phyloP scores from a whole-genome alignment of 2,797 vertebrate genomes.

The Pantherophis vulpinus region DNA sequence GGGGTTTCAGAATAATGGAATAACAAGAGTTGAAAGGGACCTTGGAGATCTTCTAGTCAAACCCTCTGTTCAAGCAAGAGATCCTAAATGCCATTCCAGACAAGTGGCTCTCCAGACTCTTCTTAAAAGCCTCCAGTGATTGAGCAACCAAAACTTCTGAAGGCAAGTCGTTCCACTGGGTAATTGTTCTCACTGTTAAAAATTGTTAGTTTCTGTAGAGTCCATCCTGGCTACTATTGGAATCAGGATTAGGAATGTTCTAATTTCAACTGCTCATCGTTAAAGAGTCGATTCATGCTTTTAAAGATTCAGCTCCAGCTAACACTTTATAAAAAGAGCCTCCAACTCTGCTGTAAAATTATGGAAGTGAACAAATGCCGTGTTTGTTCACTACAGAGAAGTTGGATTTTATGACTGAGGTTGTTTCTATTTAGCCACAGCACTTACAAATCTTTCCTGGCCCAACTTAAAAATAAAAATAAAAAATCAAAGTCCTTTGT shows the following conservation, averaged over 20 bases:
- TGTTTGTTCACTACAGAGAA: neutral
- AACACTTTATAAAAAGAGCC: neutral
- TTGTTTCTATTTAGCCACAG: neutral
- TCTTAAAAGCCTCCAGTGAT: neutral
- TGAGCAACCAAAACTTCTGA: neutral
- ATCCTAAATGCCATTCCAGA: neutral
- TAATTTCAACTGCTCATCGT: neutral
- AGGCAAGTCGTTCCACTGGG: neutral
- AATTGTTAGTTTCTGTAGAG: neutral
- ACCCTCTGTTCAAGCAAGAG: neutral
- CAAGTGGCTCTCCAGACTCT: neutral
- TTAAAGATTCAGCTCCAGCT: neutral
- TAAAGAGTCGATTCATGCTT: neutral
- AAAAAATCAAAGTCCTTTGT: neutral
- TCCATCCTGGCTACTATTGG: neutral
- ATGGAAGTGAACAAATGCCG: neutral
- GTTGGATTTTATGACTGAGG: neutral
- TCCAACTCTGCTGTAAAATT: neutral
- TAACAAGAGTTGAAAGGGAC: neutral
- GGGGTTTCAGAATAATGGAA: neutral
- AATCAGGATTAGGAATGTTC: neutral
- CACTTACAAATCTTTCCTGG: neutral
- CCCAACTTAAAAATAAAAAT: neutral
- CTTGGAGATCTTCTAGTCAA: neutral
- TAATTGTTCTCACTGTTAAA: neutral